Evolutionary conservation across 2,888 invertebrate species (phyloP).

Genomic region (Crioceris asparagi): DNA sequence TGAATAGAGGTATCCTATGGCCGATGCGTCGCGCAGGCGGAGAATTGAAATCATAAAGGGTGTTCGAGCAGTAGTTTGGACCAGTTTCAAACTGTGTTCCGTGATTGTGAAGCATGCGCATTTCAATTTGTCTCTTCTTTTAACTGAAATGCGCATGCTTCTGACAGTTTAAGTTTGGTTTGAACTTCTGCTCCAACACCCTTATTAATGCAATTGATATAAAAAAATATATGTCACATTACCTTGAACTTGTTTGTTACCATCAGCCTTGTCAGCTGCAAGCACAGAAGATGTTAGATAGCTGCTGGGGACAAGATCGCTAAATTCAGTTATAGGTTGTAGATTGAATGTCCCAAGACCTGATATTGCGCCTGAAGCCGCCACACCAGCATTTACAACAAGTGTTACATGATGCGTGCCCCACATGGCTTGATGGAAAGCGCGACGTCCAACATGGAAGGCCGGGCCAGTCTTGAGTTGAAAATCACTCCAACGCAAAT

Average conservation of each 20-base stretch:
- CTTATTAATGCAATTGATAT: no score
- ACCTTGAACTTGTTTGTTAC: constrained; percentile 60
- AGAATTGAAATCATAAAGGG: no score
- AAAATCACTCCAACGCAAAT: constrained; percentile 66
- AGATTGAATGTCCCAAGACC: constrained; percentile 53
- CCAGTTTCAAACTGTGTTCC: no score
- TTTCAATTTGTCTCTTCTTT: no score
- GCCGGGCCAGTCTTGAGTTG: constrained; percentile 38
- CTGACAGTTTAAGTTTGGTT: no score
- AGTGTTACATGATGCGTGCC: constrained; percentile 56
- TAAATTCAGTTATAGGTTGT: constrained; percentile 69
- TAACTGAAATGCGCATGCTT: no score
- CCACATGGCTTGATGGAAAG: constrained; percentile 71
- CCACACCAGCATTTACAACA: constrained; percentile 52
- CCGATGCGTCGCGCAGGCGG: no score
- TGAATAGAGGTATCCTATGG: no score
- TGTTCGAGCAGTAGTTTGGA: no score
- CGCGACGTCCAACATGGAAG: constrained; percentile 55
- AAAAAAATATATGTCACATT: no score
- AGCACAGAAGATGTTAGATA: constrained; percentile 41
- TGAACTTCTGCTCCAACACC: no score
- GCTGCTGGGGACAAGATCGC: constrained; percentile 62
- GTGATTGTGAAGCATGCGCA: no score
- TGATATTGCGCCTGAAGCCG: constrained; percentile 34
- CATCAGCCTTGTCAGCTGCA: constrained; percentile 38